Conservation (phyloP, 2,113 vertebrate genomes). For the Murina feae region DNA sequence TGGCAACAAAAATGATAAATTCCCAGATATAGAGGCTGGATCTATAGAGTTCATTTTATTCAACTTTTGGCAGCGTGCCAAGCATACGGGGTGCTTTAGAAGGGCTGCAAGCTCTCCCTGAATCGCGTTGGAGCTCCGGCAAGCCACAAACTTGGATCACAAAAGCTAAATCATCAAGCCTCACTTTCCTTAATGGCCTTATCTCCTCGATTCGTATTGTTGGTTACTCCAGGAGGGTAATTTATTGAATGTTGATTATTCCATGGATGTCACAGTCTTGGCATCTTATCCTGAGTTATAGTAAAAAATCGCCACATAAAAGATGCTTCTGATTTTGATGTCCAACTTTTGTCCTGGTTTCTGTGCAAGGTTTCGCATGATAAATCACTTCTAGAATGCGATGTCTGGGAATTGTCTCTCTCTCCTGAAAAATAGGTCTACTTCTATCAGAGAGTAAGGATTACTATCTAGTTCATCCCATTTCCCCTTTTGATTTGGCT, state of each 20-base stretch:
- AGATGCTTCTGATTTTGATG: conserved; percentile 1
- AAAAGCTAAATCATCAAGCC: not conserved
- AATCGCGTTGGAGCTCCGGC: conserved; percentile 14
- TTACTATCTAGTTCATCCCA: not conserved
- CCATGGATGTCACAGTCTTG: not conserved
- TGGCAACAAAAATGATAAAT: conserved; percentile 42
- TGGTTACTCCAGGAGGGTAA: not conserved
- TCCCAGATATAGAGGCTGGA: conserved; percentile 24
- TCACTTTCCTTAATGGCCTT: not conserved
- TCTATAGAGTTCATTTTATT: conserved; percentile 39
- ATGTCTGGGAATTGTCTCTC: not conserved
- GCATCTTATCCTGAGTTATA: not conserved
- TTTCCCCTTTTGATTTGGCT: not conserved
- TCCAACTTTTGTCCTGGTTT: not conserved
- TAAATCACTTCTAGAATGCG: not conserved
- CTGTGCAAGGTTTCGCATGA: not conserved
- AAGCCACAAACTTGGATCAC: not conserved
- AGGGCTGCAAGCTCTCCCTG: not conserved
- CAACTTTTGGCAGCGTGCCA: conserved; percentile 28
- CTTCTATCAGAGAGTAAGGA: not conserved
- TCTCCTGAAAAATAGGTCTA: not conserved
- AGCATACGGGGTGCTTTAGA: conserved; percentile 1
- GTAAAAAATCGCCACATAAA: not conserved
- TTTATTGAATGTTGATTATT: not conserved
- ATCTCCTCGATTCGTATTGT: not conserved